These are phyloP conservation scores for Clarias macrocephalus DNA, from an alignment of 2,113 vertebrate species.

Conservation along the genomic window DNA sequence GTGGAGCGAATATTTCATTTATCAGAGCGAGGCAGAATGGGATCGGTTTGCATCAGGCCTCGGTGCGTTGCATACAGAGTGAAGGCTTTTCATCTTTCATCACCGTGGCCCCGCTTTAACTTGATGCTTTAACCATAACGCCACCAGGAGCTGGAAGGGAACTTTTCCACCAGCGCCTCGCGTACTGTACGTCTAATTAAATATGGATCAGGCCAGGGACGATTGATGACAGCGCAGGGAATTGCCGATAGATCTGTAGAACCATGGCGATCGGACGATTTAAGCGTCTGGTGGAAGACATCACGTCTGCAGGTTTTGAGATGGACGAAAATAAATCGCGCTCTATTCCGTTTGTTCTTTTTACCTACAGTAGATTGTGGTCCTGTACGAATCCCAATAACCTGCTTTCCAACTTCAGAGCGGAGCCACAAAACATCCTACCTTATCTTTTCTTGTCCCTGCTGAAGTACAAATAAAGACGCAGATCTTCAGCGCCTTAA, in stretches of 20 bases:
- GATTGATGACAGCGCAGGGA: background rate
- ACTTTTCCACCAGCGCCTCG: background rate
- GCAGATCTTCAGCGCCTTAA: too few relatives aligned
- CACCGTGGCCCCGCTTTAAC: background rate
- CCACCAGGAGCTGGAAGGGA: background rate
- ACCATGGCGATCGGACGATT: too few relatives aligned
- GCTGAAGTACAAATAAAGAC: background rate
- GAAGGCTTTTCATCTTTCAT: slow-evolving; percentile 19
- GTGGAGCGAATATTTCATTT: slow-evolving; percentile 40
- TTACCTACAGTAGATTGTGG: background rate
- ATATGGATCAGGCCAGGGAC: background rate
- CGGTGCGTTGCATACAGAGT: slow-evolving; percentile 10
- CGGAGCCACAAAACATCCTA: background rate
- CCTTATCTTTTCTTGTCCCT: background rate
- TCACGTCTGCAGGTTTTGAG: background rate
- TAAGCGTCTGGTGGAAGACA: background rate
- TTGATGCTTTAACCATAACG: background rate
- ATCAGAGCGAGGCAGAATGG: slow-evolving; percentile 37
- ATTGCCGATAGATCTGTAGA: background rate
- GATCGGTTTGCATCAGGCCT: slow-evolving; percentile 22
- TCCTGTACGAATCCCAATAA: background rate
- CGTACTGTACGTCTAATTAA: background rate
- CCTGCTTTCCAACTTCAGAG: background rate
- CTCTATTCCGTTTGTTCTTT: background rate
- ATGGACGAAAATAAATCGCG: too few relatives aligned